Base-by-base conservation (phyloP, 1,140 invertebrate genomes). In the Brachionus sp. region DNA sequence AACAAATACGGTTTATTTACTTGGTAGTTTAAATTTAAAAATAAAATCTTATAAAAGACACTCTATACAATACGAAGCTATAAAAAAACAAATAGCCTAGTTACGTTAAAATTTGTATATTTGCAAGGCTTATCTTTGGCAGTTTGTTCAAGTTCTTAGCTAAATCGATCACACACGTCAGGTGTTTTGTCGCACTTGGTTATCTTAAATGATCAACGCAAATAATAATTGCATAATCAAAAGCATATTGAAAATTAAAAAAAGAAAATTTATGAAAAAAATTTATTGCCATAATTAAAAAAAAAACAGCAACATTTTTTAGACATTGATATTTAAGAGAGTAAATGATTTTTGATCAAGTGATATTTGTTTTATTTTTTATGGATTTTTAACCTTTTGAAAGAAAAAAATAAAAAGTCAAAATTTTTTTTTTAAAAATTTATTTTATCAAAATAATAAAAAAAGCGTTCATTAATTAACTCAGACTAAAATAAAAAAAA, bases 31-130 rank as follows among this genome's bases (percentile, higher is more conserved):
- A 57, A 57, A 57, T 57, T 57, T 57, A 19, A 25, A 57, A 57
- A 57, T 57, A 57, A 57, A 57, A 57, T 57, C 50, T 9, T 57
- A 57, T 57, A 57, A 57, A 57, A 57, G 50, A 57, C 50, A 57
- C 50, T 57, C 50, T 16, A 57, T 23, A 57, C 50, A 57, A 57
- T 9, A 19, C 39, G 50, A 57, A 23, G 50, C 50, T 19, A 57
- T 57, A 57, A 57, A 57, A n/a, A 57, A 29, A 29, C 7, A 50
- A 50, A 50, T 57, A 57, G 50, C 50, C n/a, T 57, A 19, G 50
- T 57, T 23, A 57, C n/a, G n/a, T 57, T 57, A 6, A 19, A 9
- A 57, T 23, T 57, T 57, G 50, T 57, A 29, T 29, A 57, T 16
- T 57, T 57, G 19, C 50, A 57, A 6, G 50, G 50, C 50, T 57